Evolutionary conservation across 2,113 vertebrate species (phyloP).

Genomic region (Vicugna pacos): DNA sequence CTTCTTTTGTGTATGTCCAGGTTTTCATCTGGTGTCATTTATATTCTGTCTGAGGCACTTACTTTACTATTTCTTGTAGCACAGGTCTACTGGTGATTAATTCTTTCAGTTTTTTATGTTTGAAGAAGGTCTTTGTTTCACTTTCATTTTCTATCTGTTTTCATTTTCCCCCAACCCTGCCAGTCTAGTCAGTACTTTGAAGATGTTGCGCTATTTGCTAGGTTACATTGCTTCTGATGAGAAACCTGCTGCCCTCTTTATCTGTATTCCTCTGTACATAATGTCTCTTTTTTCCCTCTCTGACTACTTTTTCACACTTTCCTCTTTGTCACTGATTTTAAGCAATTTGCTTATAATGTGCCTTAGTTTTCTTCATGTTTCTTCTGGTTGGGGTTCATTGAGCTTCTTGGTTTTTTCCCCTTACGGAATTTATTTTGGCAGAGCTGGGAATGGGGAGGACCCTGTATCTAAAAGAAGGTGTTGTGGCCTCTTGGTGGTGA

Average conservation of each 20-base stretch:
- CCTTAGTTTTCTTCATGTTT: constrained; percentile 24
- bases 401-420: background rate
- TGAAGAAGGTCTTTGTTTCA: background rate
- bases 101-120: constrained; percentile 14
- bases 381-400: background rate
- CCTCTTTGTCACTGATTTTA: background rate
- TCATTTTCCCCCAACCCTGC: background rate
- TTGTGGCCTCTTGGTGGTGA: constrained; percentile 96
- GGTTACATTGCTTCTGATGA: background rate
- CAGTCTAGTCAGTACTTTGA: background rate
- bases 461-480: constrained; percentile 92
- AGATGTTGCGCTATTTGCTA: background rate
- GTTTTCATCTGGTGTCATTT: background rate
- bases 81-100: background rate
- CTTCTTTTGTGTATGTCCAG: background rate
- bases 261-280: background rate
- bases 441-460: background rate
- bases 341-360: background rate
- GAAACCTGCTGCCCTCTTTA: background rate
- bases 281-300: accelerated
- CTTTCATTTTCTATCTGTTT: background rate
- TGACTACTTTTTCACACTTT: background rate
- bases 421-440: background rate
- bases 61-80: background rate
- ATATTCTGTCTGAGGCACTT: background rate